Conservation (phyloP, 1,140 invertebrate species). For the Heterodera carotae region DNA sequence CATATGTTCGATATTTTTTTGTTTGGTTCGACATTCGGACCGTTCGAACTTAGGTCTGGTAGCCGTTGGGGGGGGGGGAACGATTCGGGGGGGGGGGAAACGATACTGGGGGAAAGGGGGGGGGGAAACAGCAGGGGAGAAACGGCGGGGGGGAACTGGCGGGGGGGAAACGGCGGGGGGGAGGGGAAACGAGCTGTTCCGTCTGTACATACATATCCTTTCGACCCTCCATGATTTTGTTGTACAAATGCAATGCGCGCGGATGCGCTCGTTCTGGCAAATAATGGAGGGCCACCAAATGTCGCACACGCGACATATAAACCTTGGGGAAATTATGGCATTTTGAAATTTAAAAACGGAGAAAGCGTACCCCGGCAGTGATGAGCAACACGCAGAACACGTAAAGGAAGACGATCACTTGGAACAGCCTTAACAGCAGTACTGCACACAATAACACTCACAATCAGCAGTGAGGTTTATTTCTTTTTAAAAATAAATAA, state of each 20-base stretch:
- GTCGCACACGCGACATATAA: constrained; percentile 39
- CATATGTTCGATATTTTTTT: too few species aligned
- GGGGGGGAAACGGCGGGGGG: too few species aligned
- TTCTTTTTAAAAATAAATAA: constrained; percentile 3
- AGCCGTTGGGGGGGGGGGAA: too few species aligned
- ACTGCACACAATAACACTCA: too few species aligned
- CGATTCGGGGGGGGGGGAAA: too few species aligned
- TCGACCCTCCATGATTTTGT: constrained; percentile 30
- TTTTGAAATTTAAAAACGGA: background rate
- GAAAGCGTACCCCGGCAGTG: constrained; percentile 9
- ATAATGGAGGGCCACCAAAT: constrained; percentile 44
- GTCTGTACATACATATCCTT: constrained; percentile 36
- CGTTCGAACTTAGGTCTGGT: too few species aligned
- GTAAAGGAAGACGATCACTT: background rate
- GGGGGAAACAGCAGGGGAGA: too few species aligned
- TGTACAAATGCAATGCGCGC: constrained; percentile 45
- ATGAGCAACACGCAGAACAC: constrained; percentile 15
- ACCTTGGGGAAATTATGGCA: constrained; percentile 2
- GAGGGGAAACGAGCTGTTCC: too few species aligned
- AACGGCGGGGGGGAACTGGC: too few species aligned
- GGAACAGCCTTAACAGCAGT: background rate
- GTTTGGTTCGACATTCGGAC: too few species aligned
- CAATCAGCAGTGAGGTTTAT: too few species aligned
- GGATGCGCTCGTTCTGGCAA: constrained; percentile 43
- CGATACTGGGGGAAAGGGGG: too few species aligned